A percentile compares a stretch with the other conserved stretches of the same genome.
Evolutionary conservation across 2,113 vertebrate species (phyloP).

Genomic region (Pogona vitticeps): DNA sequence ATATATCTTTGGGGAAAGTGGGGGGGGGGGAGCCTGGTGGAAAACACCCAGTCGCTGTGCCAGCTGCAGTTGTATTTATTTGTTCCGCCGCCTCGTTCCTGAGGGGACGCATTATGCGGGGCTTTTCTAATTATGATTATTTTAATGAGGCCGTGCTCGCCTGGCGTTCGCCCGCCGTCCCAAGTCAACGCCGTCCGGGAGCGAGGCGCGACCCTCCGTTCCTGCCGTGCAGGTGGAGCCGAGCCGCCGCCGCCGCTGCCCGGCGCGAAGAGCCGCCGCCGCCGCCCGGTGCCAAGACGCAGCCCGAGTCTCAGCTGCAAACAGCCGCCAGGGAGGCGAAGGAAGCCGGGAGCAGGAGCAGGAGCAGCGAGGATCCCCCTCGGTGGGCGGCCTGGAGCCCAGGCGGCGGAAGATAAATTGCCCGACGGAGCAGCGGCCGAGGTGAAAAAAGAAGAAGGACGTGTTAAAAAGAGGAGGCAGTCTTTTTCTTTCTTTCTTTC

Average conservation of each 20-base stretch:
- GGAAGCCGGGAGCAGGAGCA: too few species aligned
- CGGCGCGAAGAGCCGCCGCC: neutral
- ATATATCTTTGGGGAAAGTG: neutral
- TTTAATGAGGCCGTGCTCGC: neutral
- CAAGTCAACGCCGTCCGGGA: neutral
- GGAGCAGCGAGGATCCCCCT: neutral
- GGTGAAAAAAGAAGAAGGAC: neutral
- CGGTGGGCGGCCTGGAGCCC: neutral
- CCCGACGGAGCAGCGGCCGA: neutral
- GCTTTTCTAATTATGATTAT: neutral
- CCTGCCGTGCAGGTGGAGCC: neutral
- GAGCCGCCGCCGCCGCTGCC: neutral
- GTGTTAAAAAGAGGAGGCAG: neutral
- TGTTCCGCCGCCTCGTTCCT: constrained; percentile 78
- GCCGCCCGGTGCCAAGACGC: neutral
- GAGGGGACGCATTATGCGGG: constrained; percentile 80
- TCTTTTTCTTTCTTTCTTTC: neutral
- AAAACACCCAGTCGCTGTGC: constrained; percentile 58
- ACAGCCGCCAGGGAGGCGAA: neutral
- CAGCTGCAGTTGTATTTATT: constrained; percentile 82
- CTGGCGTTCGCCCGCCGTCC: neutral
- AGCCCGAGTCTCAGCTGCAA: neutral
- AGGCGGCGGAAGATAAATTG: neutral
- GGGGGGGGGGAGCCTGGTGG: neutral
- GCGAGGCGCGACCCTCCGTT: neutral